phyloP scores from a whole-genome alignment of 2,797 vertebrate species.

The Liasis olivaceus region DNA sequence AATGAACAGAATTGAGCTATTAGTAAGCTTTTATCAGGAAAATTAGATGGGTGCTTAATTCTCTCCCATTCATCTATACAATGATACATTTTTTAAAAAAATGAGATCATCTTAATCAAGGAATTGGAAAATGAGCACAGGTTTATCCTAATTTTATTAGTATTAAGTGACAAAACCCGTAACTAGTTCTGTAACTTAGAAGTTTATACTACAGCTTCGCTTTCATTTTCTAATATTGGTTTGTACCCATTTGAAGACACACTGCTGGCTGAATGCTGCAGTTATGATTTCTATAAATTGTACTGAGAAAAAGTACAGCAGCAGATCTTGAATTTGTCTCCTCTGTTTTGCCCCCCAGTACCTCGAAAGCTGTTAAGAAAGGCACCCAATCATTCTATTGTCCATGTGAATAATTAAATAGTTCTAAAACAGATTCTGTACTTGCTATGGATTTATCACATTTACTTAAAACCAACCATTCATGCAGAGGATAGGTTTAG shows the following conservation, averaged over 20 bases:
- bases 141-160: neutral
- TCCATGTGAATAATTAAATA: neutral
- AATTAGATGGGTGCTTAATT: conserved; percentile 15
- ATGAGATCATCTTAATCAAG: neutral
- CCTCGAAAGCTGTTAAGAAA: neutral
- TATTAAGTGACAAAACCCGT: neutral
- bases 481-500: neutral
- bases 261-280: neutral
- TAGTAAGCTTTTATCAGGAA: neutral
- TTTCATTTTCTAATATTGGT: neutral
- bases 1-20: neutral
- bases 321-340: neutral
- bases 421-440: neutral
- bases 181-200: neutral
- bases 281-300: neutral
- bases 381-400: neutral
- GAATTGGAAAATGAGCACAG: neutral
- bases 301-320: neutral
- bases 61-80: neutral
- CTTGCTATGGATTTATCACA: neutral
- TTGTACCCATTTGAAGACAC: neutral
- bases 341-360: neutral
- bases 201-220: neutral
- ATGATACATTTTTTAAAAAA: neutral
- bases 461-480: neutral